phyloP scores from a whole-genome alignment of 2,888 invertebrate species.

The Anoplius nigerrimus region DNA sequence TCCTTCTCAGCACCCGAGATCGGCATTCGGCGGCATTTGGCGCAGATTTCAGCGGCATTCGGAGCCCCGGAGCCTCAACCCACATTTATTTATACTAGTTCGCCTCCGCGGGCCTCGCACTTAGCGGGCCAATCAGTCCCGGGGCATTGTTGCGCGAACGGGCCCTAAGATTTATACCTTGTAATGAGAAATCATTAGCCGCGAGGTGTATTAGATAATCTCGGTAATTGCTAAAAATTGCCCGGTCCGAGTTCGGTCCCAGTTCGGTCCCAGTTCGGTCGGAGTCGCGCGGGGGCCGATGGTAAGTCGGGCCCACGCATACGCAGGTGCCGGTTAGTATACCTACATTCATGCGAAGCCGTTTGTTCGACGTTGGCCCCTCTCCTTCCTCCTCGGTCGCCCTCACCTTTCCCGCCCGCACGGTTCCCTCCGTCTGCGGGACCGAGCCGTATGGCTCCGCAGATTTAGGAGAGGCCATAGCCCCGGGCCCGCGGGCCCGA shows the following conservation, averaged over 20 bases:
- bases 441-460: neutral
- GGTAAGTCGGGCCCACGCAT: slow-evolving; percentile 43
- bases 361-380: too few species aligned
- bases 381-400: too few species aligned
- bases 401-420: slow-evolving; percentile 4
- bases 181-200: slow-evolving; percentile 75
- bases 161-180: slow-evolving; percentile 72
- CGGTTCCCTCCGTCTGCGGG: neutral
- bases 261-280: slow-evolving; percentile 44
- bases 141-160: slow-evolving; percentile 42
- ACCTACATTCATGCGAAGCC: too few species aligned
- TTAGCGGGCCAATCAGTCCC: slow-evolving; percentile 50
- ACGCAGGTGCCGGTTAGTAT: too few species aligned
- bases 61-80: too few species aligned
- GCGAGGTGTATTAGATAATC: slow-evolving; percentile 73
- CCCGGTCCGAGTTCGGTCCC: slow-evolving; percentile 43
- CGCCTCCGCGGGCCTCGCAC: too few species aligned
- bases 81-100: too few species aligned
- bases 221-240: slow-evolving; percentile 73
- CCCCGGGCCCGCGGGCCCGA: slow-evolving; percentile 49
- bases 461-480: slow-evolving; percentile 39
- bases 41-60: too few species aligned
- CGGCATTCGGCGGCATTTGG: too few species aligned
- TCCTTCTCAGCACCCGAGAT: too few species aligned
- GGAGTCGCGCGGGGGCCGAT: slow-evolving; percentile 48